Percentiles rank a stretch among this genome's conserved stretches.
These are phyloP conservation scores for Rhopilema esculentum DNA, from an alignment of 30 jellyfish, hydroid and myxozoan species.

Conservation along the genomic window DNA sequence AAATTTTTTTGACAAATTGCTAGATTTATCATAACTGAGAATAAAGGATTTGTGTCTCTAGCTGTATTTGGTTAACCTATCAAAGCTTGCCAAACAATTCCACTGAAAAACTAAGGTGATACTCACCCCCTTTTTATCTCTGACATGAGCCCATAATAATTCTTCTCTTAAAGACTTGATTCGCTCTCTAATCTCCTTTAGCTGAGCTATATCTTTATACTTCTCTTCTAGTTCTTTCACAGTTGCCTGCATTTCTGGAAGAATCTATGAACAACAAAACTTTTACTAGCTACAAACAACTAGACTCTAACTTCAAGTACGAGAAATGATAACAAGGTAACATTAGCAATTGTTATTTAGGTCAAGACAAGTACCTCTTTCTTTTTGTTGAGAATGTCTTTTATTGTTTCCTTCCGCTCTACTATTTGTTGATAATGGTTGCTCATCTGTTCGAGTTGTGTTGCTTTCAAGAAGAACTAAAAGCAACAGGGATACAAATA, in stretches of 20 bases:
- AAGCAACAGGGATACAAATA: background rate
- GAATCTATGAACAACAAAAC: constrained; percentile 32
- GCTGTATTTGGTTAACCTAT: too few relatives aligned
- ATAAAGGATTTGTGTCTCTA: too few relatives aligned
- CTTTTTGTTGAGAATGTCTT: constrained; percentile 61
- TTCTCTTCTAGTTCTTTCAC: constrained; percentile 89
- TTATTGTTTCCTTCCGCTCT: constrained; percentile 66
- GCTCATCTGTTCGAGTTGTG: constrained; percentile 96
- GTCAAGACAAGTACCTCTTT: constrained; percentile 67
- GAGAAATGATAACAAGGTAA: too few relatives aligned
- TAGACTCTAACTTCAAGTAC: too few relatives aligned
- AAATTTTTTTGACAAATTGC: too few relatives aligned
- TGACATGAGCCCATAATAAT: constrained; percentile 88
- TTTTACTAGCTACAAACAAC: too few relatives aligned
- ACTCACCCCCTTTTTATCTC: constrained; percentile 76
- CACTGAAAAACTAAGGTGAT: background rate
- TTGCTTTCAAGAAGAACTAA: constrained; percentile 95
- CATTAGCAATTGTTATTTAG: background rate
- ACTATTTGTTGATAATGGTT: constrained; percentile 75
- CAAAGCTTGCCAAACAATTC: too few relatives aligned
- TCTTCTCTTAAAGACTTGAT: constrained; percentile 77
- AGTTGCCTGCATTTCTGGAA: constrained; percentile 87
- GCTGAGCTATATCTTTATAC: constrained; percentile 89
- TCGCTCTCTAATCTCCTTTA: constrained; percentile 85
- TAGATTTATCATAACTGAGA: too few relatives aligned